phyloP scores from a whole-genome alignment of 2,797 vertebrate species.

The Margarornis squamiger region DNA sequence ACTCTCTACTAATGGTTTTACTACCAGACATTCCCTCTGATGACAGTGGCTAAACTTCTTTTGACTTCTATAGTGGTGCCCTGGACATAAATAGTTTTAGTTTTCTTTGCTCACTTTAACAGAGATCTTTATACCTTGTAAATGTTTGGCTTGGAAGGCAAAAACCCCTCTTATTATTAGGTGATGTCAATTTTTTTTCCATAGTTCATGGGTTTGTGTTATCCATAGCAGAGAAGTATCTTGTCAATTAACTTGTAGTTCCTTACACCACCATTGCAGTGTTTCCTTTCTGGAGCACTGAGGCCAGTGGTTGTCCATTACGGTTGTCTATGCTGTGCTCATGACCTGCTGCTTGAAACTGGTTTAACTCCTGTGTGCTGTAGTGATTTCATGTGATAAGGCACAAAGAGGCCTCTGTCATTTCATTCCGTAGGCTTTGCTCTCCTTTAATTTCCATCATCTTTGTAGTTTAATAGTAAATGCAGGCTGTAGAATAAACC shows the following conservation, averaged over 20 bases:
- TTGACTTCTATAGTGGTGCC: neutral
- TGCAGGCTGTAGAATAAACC: neutral
- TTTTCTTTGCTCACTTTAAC: neutral
- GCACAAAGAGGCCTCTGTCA: neutral
- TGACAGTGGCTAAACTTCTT: neutral
- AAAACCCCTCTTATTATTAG: neutral
- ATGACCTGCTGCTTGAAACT: neutral
- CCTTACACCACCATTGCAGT: neutral
- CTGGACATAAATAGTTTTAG: neutral
- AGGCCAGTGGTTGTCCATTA: neutral
- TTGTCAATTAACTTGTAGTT: neutral
- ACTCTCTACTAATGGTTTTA: neutral
- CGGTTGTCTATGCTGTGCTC: neutral
- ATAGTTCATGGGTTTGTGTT: neutral
- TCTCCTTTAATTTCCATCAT: neutral
- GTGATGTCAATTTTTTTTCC: neutral
- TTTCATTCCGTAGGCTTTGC: neutral
- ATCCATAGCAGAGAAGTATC: neutral
- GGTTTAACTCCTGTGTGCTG: neutral
- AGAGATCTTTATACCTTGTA: neutral
- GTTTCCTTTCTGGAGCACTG: neutral
- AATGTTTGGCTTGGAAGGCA: neutral
- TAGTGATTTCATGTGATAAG: neutral
- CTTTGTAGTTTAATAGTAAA: neutral
- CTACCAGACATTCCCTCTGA: neutral